Evolutionary conservation across 2,113 vertebrate species (phyloP).

Genomic region (Thunnus thynnus): DNA sequence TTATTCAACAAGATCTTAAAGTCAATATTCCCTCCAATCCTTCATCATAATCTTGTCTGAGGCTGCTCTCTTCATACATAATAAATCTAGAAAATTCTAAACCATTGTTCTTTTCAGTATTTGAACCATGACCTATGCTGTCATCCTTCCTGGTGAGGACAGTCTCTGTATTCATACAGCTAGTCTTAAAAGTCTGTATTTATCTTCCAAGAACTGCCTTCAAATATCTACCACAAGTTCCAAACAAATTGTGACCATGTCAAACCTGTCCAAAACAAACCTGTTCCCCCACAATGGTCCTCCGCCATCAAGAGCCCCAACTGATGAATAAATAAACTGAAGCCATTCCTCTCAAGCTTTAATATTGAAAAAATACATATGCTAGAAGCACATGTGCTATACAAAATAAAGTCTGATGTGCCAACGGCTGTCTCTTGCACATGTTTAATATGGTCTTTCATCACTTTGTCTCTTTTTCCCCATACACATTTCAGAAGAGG

Average conservation of each 20-base stretch:
- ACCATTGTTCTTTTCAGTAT: slow-evolving; percentile 8
- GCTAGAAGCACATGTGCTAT: slow-evolving; percentile 5
- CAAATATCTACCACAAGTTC: slow-evolving; percentile 12
- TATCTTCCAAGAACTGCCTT: not conserved
- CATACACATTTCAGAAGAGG: slow-evolving; percentile 43
- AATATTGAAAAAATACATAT: slow-evolving; percentile 41
- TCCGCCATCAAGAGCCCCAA: slow-evolving; percentile 23
- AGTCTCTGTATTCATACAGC: not conserved
- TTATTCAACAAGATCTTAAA: not conserved
- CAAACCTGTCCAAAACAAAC: slow-evolving; percentile 32
- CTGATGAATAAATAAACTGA: slow-evolving; percentile 40
- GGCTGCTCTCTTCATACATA: not conserved
- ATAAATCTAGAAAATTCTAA: not conserved
- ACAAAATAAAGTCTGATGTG: slow-evolving; percentile 25
- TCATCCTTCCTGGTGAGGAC: not conserved
- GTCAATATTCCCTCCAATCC: not conserved
- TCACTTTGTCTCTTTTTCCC: slow-evolving; percentile 57
- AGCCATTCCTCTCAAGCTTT: slow-evolving; percentile 35
- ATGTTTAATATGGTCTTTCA: slow-evolving; percentile 68
- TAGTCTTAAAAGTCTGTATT: not conserved
- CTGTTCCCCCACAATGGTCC: slow-evolving; percentile 14
- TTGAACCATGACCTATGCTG: not conserved
- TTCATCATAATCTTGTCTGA: not conserved
- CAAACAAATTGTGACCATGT: slow-evolving; percentile 45
- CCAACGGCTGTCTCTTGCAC: slow-evolving; percentile 54